A percentile compares a stretch with the other conserved stretches of the same genome.
Conservation (phyloP, 2,888 invertebrate species). For the Thelaira solivaga region DNA sequence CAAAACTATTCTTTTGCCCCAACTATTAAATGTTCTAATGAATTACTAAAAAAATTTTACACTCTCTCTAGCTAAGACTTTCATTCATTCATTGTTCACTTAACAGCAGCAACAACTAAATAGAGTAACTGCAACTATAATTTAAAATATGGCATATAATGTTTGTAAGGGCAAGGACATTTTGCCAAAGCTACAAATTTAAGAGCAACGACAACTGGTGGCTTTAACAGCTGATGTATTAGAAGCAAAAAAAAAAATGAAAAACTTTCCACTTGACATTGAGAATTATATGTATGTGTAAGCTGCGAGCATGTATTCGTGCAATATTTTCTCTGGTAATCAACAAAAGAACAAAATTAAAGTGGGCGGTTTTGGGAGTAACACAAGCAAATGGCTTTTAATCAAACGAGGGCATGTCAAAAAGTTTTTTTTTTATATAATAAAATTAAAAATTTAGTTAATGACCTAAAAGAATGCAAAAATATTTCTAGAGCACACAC, state of each 20-base stretch:
- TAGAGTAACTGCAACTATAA: conserved; percentile 20
- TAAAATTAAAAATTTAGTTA: too few species aligned
- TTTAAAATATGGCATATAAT: conserved; percentile 30
- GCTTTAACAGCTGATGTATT: conserved; percentile 16
- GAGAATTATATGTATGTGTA: too few species aligned
- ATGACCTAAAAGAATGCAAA: too few species aligned
- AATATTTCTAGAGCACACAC: too few species aligned
- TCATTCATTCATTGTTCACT: neutral
- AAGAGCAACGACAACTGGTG: conserved; percentile 20
- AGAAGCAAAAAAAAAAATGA: conserved; percentile 16
- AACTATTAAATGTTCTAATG: conserved; percentile 10
- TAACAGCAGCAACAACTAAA: neutral
- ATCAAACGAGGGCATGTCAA: too few species aligned
- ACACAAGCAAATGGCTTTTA: too few species aligned
- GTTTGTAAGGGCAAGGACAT: conserved; percentile 67
- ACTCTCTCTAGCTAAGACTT: conserved; percentile 19
- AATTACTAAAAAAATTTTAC: conserved; percentile 4
- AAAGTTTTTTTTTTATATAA: too few species aligned
- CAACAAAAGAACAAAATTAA: neutral
- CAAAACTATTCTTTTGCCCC: conserved; percentile 1
- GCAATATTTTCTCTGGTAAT: conserved; percentile 13
- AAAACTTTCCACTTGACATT: conserved; percentile 64
- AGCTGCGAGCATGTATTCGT: too few species aligned
- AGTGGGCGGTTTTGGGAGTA: neutral
- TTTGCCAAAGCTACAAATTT: conserved; percentile 45